Evolutionary conservation across 2,888 invertebrate genomes (phyloP).

Genomic region (Sycophila texana): DNA sequence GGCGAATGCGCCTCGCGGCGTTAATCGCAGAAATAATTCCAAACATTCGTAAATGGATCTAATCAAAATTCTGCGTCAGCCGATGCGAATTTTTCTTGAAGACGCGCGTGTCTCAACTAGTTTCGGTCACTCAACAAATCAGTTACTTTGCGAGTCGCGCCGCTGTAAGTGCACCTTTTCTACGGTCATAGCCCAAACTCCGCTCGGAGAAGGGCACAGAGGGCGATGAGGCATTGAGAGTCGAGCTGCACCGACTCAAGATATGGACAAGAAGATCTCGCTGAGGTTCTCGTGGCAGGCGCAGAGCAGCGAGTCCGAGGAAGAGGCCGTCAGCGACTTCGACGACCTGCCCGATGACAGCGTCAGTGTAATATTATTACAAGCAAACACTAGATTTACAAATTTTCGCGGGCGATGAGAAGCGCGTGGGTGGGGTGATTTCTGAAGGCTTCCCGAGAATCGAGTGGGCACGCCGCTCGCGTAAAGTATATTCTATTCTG

Average conservation of each 20-base stretch:
- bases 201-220: too few species aligned
- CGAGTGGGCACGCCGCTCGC: too few species aligned
- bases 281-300: conserved; percentile 9
- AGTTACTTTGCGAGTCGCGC: neutral
- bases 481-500: too few species aligned
- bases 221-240: too few species aligned
- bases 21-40: neutral
- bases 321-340: neutral
- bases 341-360: neutral
- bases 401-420: neutral
- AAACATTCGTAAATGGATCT: too few species aligned
- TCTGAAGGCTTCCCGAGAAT: neutral
- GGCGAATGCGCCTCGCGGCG: neutral
- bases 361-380: neutral
- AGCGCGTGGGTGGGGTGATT: neutral
- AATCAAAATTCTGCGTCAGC: too few species aligned
- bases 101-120: too few species aligned
- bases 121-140: too few species aligned
- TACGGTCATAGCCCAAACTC: too few species aligned
- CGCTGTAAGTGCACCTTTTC: too few species aligned
- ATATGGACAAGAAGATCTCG: conserved; percentile 27
- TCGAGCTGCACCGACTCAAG: neutral
- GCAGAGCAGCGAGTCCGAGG: conserved; percentile 1
- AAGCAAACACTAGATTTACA: too few species aligned
- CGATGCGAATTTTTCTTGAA: neutral